Evolutionary conservation across 2,888 invertebrate species (phyloP), one percentile per base, ranked within the genome.

Genomic region (Phyllotreta cruciferae): DNA sequence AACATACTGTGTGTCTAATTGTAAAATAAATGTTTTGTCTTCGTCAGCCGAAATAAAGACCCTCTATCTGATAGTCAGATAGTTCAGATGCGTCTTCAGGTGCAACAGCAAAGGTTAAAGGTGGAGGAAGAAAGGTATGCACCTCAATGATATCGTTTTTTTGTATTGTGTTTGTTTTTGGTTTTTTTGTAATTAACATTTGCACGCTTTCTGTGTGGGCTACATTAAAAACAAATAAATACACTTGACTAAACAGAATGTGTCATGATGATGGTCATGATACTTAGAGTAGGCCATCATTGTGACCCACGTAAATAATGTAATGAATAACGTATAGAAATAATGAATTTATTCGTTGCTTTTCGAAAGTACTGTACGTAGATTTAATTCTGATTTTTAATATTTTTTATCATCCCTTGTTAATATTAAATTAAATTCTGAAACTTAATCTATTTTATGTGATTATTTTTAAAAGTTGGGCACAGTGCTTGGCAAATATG

Each of bases 101-200:
- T 91, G 79, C 86, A 88, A 82, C 88, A 87, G 80, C 91, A 91
- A 83, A 86, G 90, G 78, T 87, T 88, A 83, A 91, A 91, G 83
- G 90, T 89, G 77, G 90, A 90, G 82, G 90, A 90, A 82, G 91
- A 91, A 86, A 91, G 90, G 91, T 91, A 88, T 76, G 81, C 80
- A 79, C 79, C 73, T 55, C 44, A 58, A 61, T 10, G 14, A 61
- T 64, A 50, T 45, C 38, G 52, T 61, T 53, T 60, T 49, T 37
- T 8, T 34, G 14, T 52, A 52, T 24, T 24, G 24, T 53, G 3
- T 39, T 41, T 67, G 66, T 61, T 53, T 66, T 63, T 49, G 42
- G 44, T 62, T 65, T 44, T 54, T 63, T 52, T 63, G 56, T 39
- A 44, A 57, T 64, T 68, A 66, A 68, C 61, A 54, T 36, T 50